Conservation (phyloP, 1,140 invertebrate genomes). For the Polypedilum vanderplanki region DNA sequence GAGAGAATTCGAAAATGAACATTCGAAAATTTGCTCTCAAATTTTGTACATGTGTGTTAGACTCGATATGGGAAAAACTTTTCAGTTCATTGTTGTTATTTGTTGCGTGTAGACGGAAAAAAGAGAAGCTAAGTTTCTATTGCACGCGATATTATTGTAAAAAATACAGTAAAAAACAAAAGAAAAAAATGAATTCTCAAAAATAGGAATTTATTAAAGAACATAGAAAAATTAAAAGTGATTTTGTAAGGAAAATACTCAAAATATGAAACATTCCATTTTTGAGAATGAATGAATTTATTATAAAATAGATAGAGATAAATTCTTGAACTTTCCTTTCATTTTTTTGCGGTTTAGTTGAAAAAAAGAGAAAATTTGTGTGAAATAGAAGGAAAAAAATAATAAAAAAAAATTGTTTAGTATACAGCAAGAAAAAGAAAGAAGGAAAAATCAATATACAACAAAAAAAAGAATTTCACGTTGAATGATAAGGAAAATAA, state of each 20-base stretch:
- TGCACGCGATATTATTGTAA: constrained; percentile 8
- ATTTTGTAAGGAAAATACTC: too few species aligned
- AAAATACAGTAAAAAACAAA: neutral
- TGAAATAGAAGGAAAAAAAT: neutral
- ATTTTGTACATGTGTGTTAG: neutral
- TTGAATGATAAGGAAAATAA: neutral
- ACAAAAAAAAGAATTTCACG: neutral
- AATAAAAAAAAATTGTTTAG: too few species aligned
- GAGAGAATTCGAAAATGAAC: neutral
- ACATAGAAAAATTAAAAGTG: too few species aligned
- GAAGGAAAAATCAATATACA: constrained; percentile 24
- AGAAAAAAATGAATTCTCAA: neutral
- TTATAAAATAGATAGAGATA: neutral
- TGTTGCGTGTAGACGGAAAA: constrained; percentile 8
- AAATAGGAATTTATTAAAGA: too few species aligned
- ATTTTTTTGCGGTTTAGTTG: neutral
- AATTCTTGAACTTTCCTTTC: neutral
- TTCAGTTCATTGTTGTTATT: constrained; percentile 15
- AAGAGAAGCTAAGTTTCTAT: neutral
- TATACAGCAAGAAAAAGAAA: too few species aligned
- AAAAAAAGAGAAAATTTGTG: constrained; percentile 14
- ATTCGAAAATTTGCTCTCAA: neutral
- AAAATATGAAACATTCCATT: too few species aligned
- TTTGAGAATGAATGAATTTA: too few species aligned
- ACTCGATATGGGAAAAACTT: constrained; percentile 1